Evolutionary conservation across 2,113 vertebrate species (phyloP).

Genomic region (Aldabrachelys gigantea): DNA sequence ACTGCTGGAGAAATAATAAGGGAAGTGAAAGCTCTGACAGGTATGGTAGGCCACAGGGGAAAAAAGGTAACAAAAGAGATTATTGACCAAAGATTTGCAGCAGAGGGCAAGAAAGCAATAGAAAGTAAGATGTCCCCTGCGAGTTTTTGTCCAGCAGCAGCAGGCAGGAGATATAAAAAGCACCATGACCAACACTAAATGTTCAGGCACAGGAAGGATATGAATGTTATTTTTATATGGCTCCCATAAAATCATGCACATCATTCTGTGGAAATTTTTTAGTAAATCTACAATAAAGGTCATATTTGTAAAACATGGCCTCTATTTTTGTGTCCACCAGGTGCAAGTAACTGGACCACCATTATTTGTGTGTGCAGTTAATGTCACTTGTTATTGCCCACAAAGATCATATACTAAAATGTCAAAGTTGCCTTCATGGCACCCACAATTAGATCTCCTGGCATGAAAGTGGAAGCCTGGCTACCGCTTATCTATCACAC

Average conservation of each 20-base stretch:
- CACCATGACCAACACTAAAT: background rate
- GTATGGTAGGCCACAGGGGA: background rate
- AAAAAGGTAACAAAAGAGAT: background rate
- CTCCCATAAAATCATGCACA: background rate
- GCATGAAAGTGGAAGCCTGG: rapidly evolving
- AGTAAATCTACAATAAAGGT: background rate
- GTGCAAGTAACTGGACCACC: background rate
- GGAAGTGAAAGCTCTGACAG: background rate
- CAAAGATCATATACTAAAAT: rapidly evolving
- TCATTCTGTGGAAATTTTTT: no score
- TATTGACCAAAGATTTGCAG: background rate
- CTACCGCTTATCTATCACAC: background rate
- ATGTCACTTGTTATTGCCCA: background rate
- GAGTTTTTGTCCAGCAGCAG: background rate
- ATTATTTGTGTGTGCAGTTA: background rate
- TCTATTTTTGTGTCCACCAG: background rate
- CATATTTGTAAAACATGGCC: background rate
- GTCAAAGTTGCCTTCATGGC: background rate
- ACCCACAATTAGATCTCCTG: rapidly evolving
- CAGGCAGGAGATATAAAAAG: background rate
- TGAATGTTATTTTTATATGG: background rate
- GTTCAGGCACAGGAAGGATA: background rate
- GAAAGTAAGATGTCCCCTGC: background rate
- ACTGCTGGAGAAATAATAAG: background rate
- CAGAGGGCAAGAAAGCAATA: background rate